Percentiles rank a stretch among this genome's conserved stretches.
Conservation (phyloP, 1,140 invertebrate species). For the Drosophila gunungcola region DNA sequence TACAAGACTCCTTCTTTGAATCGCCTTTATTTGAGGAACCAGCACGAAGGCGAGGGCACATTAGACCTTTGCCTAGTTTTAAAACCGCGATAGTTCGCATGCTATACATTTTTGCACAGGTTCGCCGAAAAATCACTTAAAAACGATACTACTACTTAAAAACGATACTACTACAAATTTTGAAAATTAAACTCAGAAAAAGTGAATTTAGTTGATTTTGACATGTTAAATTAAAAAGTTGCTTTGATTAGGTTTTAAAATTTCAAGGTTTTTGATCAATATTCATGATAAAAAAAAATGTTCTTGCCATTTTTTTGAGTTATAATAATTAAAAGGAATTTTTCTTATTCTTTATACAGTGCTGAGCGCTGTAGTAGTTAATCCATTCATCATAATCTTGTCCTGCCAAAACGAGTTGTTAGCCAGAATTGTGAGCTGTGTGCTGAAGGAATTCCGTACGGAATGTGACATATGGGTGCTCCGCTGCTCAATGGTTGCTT, state of each 20-base stretch:
- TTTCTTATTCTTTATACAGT: too few species aligned
- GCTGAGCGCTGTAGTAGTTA: neutral
- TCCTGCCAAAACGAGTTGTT: neutral
- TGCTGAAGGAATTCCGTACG: neutral
- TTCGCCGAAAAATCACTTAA: neutral
- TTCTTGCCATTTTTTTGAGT: too few species aligned
- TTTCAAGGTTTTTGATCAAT: too few species aligned
- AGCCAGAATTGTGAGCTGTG: slow-evolving; percentile 1
- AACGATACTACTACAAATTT: neutral
- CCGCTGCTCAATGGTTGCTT: slow-evolving; percentile 15
- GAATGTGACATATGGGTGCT: neutral
- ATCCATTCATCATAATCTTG: slow-evolving; percentile 22
- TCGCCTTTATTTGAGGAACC: neutral
- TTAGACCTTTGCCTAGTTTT: neutral
- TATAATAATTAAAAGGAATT: too few species aligned
- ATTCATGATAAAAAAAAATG: too few species aligned
- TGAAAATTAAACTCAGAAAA: neutral
- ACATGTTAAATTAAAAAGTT: neutral
- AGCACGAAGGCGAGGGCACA: neutral
- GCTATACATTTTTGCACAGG: neutral
- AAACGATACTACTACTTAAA: neutral
- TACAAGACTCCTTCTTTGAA: neutral
- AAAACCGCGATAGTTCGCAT: neutral
- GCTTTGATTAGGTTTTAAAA: neutral
- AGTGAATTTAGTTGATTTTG: too few species aligned